Base-by-base conservation (phyloP, 2,888 invertebrate species). In the Drosophila peninsularis region DNA sequence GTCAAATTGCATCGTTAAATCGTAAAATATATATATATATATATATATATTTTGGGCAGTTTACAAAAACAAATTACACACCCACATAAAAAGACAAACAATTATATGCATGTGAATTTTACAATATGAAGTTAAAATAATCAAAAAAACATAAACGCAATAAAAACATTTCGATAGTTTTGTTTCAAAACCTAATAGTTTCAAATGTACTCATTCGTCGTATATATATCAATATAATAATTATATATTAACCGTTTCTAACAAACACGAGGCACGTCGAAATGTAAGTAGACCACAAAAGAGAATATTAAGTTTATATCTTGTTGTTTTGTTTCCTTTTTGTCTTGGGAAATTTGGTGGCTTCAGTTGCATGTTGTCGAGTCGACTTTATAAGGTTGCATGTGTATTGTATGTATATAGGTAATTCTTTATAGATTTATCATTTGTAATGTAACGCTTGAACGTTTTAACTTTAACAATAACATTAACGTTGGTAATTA, bases 201-300 rank as follows among this genome's bases (percentile, higher is more conserved):
- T 68, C 68, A 85, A 80, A 78, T 75, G 64, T 83, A 87, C 55
- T 52, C 64, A 58, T 74, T 53, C 62, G 62, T 56, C 60, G 63
- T 75, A 72, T 72, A 69, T 72, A 56, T 70, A 68, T 56, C 41
- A 54, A 62, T 61, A 54, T 61, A 58, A 54, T 86, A 86, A 86
- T 68, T 88, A 78, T 87, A 75, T 89, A 73, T 89, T 75, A 87
- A 89, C 79, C 80, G 84, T 85, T 90, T 89, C 86, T 85, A 89
- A 85, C 88, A 80, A 88, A 90, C 88, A 82, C 78, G 83, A 88
- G 90, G 88, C 90, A 88, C 88, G 72, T 88, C 71, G 81, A 89
- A 89, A 88, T 89, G 76, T 89, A 85, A 81, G 75, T 87, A 79
- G 80, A 86, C 83, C 80, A 78, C 78, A 81, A 78, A 82, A 77